Percentiles rank a stretch among this genome's conserved stretches.
Conservation (phyloP, 2,888 invertebrate genomes). For the Eumerus sabulonum region DNA sequence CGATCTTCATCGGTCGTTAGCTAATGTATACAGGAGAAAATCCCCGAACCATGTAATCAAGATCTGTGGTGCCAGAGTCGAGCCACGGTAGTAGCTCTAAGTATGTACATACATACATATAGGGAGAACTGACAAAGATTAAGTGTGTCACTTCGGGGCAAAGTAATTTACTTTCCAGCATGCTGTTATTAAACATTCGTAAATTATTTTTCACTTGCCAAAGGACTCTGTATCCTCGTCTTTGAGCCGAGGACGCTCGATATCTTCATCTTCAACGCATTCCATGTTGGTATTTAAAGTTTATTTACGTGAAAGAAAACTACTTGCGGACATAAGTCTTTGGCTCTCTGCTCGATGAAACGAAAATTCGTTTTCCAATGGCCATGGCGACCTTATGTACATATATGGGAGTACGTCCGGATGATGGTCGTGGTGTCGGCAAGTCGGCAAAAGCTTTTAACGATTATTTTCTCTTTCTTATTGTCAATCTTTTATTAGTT, state of each 20-base stretch:
- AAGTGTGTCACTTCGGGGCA: slow-evolving; percentile 59
- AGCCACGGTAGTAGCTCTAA: no score
- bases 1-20: neutral
- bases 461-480: slow-evolving; percentile 63
- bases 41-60: no score
- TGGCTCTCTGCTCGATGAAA: slow-evolving; percentile 41
- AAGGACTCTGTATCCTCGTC: slow-evolving; percentile 22
- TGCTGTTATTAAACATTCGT: slow-evolving; percentile 53
- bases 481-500: slow-evolving; percentile 67
- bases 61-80: no score
- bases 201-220: slow-evolving; percentile 54
- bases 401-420: neutral
- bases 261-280: slow-evolving; percentile 41
- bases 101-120: no score
- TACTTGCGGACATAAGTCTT: neutral
- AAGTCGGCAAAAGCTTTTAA: slow-evolving; percentile 63
- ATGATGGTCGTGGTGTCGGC: slow-evolving; percentile 16
- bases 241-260: slow-evolving; percentile 16
- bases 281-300: slow-evolving; percentile 36
- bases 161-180: slow-evolving; percentile 58
- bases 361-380: slow-evolving; percentile 62
- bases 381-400: slow-evolving; percentile 31
- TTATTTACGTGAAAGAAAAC: slow-evolving; percentile 36
- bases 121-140: slow-evolving; percentile 36
- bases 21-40: no score